phyloP scores from a whole-genome alignment of 2,888 invertebrate genomes.

The Diarsia mendica region DNA sequence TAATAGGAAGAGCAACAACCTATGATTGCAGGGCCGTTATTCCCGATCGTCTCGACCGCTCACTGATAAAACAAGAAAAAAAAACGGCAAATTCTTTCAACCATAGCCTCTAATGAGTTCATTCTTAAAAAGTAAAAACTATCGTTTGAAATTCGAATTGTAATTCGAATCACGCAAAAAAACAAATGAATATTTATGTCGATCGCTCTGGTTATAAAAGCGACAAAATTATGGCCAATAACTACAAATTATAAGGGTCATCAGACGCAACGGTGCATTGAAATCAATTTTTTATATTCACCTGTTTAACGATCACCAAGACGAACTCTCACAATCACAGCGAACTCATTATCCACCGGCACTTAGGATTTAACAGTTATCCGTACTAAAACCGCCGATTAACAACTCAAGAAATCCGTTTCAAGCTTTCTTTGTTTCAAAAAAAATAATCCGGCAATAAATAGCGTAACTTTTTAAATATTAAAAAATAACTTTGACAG shows the following conservation, averaged over 20 bases:
- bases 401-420: slow-evolving; percentile 69
- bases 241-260: slow-evolving; percentile 66
- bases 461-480: slow-evolving; percentile 55
- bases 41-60: slow-evolving; percentile 83
- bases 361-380: slow-evolving; percentile 86
- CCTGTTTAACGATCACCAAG: slow-evolving; percentile 86
- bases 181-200: slow-evolving; percentile 69
- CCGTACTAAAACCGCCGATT: slow-evolving; percentile 82
- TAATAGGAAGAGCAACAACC: slow-evolving; percentile 89
- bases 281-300: slow-evolving; percentile 83
- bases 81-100: slow-evolving; percentile 67
- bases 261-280: slow-evolving; percentile 75
- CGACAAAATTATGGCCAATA: slow-evolving; percentile 63
- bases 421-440: slow-evolving; percentile 35
- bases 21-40: slow-evolving; percentile 90
- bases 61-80: slow-evolving; percentile 77
- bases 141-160: slow-evolving; percentile 46
- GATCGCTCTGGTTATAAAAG: slow-evolving; percentile 48
- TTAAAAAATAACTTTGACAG: slow-evolving; percentile 76
- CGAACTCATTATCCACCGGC: slow-evolving; percentile 87
- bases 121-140: slow-evolving; percentile 57
- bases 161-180: slow-evolving; percentile 57
- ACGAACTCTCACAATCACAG: slow-evolving; percentile 86
- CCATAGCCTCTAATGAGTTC: slow-evolving; percentile 63
- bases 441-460: slow-evolving; percentile 59